A percentile compares a stretch with the other conserved stretches of the same genome.
Conservation (phyloP, 1,140 invertebrate genomes). For the Heliconius eleuchia region DNA sequence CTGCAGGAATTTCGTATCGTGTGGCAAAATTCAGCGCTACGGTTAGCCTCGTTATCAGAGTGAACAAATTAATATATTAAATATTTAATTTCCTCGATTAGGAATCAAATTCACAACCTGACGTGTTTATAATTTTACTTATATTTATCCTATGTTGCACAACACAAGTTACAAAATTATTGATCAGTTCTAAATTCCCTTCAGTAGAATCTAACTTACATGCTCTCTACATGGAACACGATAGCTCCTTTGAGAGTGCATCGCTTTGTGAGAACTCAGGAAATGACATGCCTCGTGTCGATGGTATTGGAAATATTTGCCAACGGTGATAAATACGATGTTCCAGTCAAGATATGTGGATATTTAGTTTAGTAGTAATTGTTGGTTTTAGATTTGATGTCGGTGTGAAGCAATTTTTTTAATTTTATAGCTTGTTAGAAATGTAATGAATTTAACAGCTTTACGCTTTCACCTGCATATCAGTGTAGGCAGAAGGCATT, state of each 20-base stretch:
- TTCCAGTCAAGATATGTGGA: neutral
- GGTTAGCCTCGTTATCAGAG: no score
- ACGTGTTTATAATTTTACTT: no score
- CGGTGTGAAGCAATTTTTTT: neutral
- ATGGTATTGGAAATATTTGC: constrained; percentile 5
- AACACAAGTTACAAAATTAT: neutral
- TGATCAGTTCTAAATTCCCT: neutral
- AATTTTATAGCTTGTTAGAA: no score
- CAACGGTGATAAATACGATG: neutral
- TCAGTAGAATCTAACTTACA: neutral
- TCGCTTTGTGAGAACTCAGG: constrained; percentile 8
- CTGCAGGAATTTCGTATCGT: no score
- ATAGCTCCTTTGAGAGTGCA: constrained; percentile 2
- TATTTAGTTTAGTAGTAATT: neutral
- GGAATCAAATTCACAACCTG: no score
- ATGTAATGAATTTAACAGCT: no score
- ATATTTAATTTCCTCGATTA: no score
- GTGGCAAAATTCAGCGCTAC: no score
- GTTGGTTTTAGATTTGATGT: neutral
- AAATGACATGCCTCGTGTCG: constrained; percentile 13
- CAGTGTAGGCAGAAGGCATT: no score
- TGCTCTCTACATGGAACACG: constrained; percentile 1
- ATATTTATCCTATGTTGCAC: no score
- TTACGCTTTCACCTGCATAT: no score
- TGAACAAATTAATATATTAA: no score